These are phyloP conservation scores for Uromys caudimaculatus DNA, from an alignment of 2,797 vertebrate species.

Conservation along the genomic window DNA sequence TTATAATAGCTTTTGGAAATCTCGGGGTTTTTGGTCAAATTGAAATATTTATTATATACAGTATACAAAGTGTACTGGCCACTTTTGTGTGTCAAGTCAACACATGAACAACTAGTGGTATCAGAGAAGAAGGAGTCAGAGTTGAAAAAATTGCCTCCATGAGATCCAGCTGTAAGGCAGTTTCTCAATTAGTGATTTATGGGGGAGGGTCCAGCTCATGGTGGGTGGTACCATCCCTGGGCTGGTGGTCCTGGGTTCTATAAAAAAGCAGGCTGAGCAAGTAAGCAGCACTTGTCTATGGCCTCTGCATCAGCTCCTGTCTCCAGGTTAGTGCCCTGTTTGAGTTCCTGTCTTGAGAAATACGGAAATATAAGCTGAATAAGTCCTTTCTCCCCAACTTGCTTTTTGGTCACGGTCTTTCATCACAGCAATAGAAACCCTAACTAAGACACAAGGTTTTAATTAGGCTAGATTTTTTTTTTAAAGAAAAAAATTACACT, in stretches of 20 bases:
- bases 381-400: background rate
- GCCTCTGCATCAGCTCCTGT: background rate
- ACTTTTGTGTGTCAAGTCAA: background rate
- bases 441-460: background rate
- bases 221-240: background rate
- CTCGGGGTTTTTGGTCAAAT: background rate
- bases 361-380: background rate
- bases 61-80: background rate
- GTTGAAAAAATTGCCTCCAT: background rate
- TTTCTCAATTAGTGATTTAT: background rate
- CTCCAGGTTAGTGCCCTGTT: background rate
- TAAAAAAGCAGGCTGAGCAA: background rate
- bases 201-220: background rate
- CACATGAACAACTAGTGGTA: background rate
- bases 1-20: background rate
- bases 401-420: background rate
- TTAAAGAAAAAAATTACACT: background rate
- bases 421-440: background rate
- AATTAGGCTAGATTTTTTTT: background rate
- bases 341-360: background rate
- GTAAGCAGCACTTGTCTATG: background rate
- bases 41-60: background rate
- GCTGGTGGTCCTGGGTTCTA: background rate
- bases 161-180: background rate
- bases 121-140: background rate